These are phyloP conservation scores for Choristoneura fumiferana DNA, from an alignment of 1,140 invertebrate genomes.

Conservation along the genomic window DNA sequence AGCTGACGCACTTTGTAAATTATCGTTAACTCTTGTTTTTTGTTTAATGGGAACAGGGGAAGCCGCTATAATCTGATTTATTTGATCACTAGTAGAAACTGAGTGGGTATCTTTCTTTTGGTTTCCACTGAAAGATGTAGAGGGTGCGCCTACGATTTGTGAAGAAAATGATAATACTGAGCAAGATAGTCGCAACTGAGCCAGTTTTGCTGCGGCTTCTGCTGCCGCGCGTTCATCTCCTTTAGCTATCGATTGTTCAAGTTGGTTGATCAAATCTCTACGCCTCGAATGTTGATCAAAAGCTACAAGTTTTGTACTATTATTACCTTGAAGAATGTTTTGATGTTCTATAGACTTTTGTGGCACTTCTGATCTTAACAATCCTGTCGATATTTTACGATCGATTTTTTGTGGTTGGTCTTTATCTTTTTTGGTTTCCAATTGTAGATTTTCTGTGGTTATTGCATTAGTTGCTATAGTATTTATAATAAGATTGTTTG, in stretches of 20 bases:
- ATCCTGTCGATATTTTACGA: neutral
- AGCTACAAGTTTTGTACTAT: neutral
- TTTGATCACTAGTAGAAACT: neutral
- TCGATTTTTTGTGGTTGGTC: too few relatives aligned
- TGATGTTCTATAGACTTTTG: neutral
- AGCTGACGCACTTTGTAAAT: neutral
- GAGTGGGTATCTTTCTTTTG: neutral
- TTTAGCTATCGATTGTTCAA: slow-evolving; percentile 67
- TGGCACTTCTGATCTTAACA: neutral
- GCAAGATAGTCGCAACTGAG: slow-evolving; percentile 62
- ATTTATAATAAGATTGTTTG: too few relatives aligned
- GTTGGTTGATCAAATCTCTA: slow-evolving; percentile 59
- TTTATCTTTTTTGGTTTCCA: too few relatives aligned
- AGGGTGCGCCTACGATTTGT: slow-evolving; percentile 51
- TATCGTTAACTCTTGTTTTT: too few relatives aligned
- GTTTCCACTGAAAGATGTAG: slow-evolving; percentile 24
- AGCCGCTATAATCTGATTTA: too few relatives aligned
- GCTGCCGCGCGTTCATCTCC: slow-evolving; percentile 65
- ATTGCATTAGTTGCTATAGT: too few relatives aligned
- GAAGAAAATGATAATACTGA: slow-evolving; percentile 69
- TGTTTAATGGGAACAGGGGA: too few relatives aligned
- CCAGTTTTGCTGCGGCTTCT: slow-evolving; percentile 60
- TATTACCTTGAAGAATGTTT: neutral
- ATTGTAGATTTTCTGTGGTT: too few relatives aligned
- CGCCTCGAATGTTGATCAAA: slow-evolving; percentile 49